phyloP scores from a whole-genome alignment of 2,888 invertebrate genomes.

The Xestia ashworthii region DNA sequence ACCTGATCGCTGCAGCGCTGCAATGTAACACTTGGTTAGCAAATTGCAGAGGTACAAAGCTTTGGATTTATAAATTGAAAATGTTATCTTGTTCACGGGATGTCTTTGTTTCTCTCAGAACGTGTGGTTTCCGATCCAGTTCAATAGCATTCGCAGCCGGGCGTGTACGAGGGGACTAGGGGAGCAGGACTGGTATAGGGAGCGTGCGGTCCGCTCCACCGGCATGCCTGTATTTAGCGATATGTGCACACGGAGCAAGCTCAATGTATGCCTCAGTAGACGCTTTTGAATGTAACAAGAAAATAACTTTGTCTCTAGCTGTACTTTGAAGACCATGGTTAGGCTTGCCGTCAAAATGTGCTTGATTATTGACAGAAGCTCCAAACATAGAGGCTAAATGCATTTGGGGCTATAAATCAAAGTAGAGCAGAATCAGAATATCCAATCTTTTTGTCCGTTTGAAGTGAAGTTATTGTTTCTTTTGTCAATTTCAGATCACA shows the following conservation, averaged over 20 bases:
- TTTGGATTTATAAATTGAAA: conserved; percentile 49
- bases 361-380: conserved; percentile 14
- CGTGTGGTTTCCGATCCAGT: conserved; percentile 62
- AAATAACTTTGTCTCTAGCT: conserved; percentile 21
- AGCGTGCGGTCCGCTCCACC: conserved; percentile 44
- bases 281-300: conserved; percentile 21
- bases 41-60: conserved; percentile 17
- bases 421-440: conserved; percentile 1
- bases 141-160: conserved; percentile 62
- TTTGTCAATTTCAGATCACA: conserved; percentile 13
- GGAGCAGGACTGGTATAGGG: conserved; percentile 49
- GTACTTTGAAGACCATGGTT: conserved; percentile 23
- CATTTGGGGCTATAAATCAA: neutral
- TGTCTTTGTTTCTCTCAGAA: conserved; percentile 58
- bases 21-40: neutral
- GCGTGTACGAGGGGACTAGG: conserved; percentile 60
- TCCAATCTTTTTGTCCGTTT: conserved; percentile 1
- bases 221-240: conserved; percentile 47
- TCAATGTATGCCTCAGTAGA: conserved; percentile 20
- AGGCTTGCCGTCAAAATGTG: neutral
- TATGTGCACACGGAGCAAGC: conserved; percentile 35
- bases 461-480: conserved; percentile 17
- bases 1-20: conserved; percentile 2
- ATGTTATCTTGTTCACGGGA: conserved; percentile 53
- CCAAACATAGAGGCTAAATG: neutral